Base-by-base conservation (phyloP, 2,797 vertebrate genomes). In the Perodicticus potto region DNA sequence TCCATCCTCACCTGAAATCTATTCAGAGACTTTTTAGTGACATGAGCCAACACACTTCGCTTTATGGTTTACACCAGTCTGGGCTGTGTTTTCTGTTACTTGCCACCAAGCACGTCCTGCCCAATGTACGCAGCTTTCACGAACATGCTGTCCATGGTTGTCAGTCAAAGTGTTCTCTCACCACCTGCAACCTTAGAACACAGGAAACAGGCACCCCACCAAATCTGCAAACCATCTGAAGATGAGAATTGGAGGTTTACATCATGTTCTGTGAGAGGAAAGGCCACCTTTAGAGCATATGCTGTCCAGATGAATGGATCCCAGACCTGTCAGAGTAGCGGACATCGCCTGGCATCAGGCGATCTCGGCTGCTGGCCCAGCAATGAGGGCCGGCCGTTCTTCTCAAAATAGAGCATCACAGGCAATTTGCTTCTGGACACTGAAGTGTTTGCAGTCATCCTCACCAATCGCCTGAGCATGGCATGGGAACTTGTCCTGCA, bases 221-320 rank as follows among this genome's bases (percentile, higher is more conserved):
- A 96, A 95, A 93, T 94, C 82, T 94, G 91, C 59, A 97, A 94
- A 94, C 73, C 94, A 95, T 97, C 82, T 95, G 77, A 80, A 73
- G 77, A 82, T 93, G 76, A 37, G 77, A 61, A 67, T 65, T 25
- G 69, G 80, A 93, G 63, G 53, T 32, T 95, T 81, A 90, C 78
- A 83, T 94, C 94, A 96, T 69, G 27, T 32, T 91, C 43, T 76
- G 76, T 20, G 59, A 69, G 86, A 91, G 86, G 70, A 91, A 86
- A 86, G 91, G 91, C 94, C 89, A 93, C 88, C 72, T 59, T 91
- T 87, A 14, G 65, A 89, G 92, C 40, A 32, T 11, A n/a, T 11
- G 25, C n/a, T 17, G 4, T 85, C 76, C 80, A 67, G 70, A 63
- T 82, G 63, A 82, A 78, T 1, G 70, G 91, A 65, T 96, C 78